Conservation (phyloP, 2,797 vertebrate species). For the Platalea minor region DNA sequence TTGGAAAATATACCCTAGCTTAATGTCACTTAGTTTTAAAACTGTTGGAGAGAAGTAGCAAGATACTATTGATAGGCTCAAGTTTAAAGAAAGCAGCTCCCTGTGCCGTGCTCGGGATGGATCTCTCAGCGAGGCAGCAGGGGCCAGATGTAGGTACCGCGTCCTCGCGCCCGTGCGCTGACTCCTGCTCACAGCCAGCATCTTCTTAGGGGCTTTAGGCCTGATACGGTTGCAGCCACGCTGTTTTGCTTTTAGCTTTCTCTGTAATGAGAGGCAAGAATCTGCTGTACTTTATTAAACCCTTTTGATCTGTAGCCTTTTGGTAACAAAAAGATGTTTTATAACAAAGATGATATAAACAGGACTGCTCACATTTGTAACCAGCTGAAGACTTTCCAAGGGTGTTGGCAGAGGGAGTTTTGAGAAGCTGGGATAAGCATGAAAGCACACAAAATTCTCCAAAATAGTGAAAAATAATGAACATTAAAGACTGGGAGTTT, state of each 20-base stretch:
- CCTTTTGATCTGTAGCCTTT: background rate
- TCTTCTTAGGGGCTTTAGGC: background rate
- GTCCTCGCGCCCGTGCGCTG: fast-evolving
- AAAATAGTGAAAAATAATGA: background rate
- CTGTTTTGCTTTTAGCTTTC: background rate
- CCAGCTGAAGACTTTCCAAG: background rate
- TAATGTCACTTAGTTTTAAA: background rate
- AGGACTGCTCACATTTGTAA: background rate
- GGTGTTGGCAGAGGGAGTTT: background rate
- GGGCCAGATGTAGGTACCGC: fast-evolving
- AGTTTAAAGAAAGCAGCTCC: background rate
- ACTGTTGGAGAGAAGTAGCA: background rate
- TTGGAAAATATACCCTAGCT: background rate
- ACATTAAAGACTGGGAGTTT: fast-evolving
- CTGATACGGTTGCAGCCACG: fast-evolving
- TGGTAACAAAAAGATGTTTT: background rate
- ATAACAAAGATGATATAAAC: background rate
- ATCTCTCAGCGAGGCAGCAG: background rate
- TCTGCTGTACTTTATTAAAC: background rate
- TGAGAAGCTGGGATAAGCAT: background rate
- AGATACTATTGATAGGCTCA: background rate
- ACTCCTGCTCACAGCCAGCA: background rate
- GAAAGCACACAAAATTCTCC: background rate
- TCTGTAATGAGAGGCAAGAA: background rate
- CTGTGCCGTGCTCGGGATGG: background rate